Conservation (phyloP, 2,888 invertebrate species). For the Eupeodes luniger region DNA sequence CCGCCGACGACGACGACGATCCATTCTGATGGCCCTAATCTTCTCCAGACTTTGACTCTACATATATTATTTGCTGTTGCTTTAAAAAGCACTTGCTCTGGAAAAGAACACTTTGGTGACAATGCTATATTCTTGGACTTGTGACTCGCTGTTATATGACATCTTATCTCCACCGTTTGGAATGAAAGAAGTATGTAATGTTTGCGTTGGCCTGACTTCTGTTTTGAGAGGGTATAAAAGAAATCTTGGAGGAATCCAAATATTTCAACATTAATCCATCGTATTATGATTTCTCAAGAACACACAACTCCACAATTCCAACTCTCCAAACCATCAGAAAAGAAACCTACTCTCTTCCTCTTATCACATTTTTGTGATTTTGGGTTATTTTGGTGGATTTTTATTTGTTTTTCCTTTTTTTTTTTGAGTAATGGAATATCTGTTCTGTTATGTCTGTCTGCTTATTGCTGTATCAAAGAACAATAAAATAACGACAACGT, state of each 20-base stretch:
- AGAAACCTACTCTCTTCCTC: constrained; percentile 14
- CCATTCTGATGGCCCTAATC: constrained; percentile 19
- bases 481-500: constrained; percentile 36
- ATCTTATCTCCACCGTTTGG: constrained; percentile 57
- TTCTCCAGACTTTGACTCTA: constrained; percentile 24
- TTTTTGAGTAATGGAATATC: constrained; percentile 17
- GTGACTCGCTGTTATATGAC: constrained; percentile 25
- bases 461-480: constrained; percentile 35
- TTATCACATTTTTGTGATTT: constrained; percentile 52
- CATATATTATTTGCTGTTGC: constrained; percentile 17
- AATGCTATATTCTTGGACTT: constrained; percentile 54
- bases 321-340: neutral
- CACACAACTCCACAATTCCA: neutral
- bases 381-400: constrained; percentile 58
- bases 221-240: constrained; percentile 13
- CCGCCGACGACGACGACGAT: constrained; percentile 15
- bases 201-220: constrained; percentile 47
- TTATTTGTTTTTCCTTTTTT: constrained; percentile 48
- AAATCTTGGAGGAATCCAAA: constrained; percentile 21
- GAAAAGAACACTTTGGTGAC: constrained; percentile 47
- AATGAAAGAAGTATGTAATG: constrained; percentile 30
- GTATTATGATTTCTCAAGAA: constrained; percentile 60
- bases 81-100: constrained; percentile 57
- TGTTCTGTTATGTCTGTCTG: constrained; percentile 19
- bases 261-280: constrained; percentile 46